These are phyloP conservation scores for Trochalopteron elliotii DNA, from an alignment of 2,113 vertebrate genomes.

Conservation along the genomic window DNA sequence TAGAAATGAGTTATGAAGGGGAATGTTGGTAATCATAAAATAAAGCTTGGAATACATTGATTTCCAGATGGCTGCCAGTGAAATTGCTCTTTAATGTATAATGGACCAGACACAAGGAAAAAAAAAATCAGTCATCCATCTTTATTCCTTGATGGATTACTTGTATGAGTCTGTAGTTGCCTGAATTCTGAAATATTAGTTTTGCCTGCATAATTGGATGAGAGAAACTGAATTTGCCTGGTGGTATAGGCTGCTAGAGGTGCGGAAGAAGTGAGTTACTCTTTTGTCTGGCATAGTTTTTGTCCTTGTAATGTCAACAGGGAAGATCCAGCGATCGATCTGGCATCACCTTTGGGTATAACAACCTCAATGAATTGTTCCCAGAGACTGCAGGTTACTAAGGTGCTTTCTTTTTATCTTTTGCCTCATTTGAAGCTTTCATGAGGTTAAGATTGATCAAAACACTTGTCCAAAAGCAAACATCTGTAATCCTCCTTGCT, in stretches of 20 bases:
- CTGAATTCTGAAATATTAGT: background rate
- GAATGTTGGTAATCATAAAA: constrained; percentile 71
- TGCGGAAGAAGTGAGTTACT: background rate
- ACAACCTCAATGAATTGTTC: constrained; percentile 19
- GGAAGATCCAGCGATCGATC: background rate
- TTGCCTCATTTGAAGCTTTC: constrained; percentile 47
- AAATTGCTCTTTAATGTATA: constrained; percentile 49
- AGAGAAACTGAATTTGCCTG: background rate
- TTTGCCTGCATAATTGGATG: background rate
- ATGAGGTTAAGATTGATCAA: constrained; percentile 41
- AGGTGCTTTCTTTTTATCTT: constrained; percentile 50
- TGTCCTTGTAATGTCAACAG: background rate
- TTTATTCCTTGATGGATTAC: constrained; percentile 34
- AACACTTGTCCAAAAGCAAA: constrained; percentile 34
- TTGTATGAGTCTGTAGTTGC: constrained; percentile 1
- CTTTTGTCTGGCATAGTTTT: background rate
- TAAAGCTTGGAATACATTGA: constrained; percentile 62
- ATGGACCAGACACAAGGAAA: constrained; percentile 6
- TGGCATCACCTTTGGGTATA: constrained; percentile 37
- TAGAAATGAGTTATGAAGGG: constrained; percentile 56
- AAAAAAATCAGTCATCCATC: background rate
- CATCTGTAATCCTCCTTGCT: constrained; percentile 10
- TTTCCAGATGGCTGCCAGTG: constrained; percentile 65
- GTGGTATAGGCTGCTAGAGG: background rate
- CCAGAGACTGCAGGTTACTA: background rate